These are phyloP conservation scores for Diploptera punctata DNA, from an alignment of 2,888 invertebrate species.

Conservation along the genomic window DNA sequence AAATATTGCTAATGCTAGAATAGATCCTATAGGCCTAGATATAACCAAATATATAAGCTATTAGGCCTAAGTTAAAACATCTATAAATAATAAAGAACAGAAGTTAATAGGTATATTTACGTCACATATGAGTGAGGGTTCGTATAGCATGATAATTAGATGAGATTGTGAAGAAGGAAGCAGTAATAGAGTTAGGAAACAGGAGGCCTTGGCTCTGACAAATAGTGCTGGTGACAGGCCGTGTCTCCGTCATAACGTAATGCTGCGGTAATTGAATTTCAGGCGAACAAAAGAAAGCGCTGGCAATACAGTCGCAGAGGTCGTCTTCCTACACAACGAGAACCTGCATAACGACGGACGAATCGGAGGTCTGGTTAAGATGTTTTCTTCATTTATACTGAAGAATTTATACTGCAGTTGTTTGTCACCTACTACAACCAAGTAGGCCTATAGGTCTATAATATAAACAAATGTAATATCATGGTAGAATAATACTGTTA, in stretches of 20 bases:
- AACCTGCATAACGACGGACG: conserved; percentile 19
- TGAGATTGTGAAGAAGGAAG: neutral
- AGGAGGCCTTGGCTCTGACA: conserved; percentile 19
- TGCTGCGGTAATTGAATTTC: conserved; percentile 39
- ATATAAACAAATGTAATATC: too few species aligned
- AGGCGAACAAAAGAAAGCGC: conserved; percentile 32
- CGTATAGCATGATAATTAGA: too few species aligned
- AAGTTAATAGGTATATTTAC: too few species aligned
- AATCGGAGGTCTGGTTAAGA: conserved; percentile 7
- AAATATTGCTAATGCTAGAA: too few species aligned
- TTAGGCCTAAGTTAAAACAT: too few species aligned
- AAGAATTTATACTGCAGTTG: neutral
- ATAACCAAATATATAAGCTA: too few species aligned
- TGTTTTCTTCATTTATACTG: neutral
- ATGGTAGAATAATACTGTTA: too few species aligned
- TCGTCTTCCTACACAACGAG: neutral
- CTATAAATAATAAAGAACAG: too few species aligned
- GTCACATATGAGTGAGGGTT: too few species aligned
- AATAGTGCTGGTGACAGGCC: conserved; percentile 37
- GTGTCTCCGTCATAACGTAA: conserved; percentile 35
- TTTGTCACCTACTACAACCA: too few species aligned
- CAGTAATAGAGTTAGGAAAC: neutral
- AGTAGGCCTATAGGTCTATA: too few species aligned
- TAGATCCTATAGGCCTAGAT: too few species aligned
- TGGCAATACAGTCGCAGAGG: conserved; percentile 9